Conservation (phyloP, 2,113 vertebrate genomes). For the Monopterus albus region DNA sequence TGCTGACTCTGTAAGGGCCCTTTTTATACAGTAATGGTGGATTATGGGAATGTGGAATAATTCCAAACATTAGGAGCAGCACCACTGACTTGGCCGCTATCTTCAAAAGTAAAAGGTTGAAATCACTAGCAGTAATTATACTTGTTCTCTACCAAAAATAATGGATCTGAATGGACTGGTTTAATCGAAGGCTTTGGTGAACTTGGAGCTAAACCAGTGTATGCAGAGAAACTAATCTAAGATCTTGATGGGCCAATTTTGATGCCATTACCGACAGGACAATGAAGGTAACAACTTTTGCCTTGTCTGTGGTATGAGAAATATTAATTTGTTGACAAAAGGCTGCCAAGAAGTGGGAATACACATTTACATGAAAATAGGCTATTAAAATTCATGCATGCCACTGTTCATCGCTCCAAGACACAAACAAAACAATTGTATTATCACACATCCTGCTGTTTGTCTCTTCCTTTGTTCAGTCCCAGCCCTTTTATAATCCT, state of each 20-base stretch:
- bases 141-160: too few species aligned
- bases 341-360: slow-evolving; percentile 60
- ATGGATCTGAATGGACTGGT: background rate
- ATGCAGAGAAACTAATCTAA: slow-evolving; percentile 26
- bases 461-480: slow-evolving; percentile 51
- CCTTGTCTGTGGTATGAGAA: slow-evolving; percentile 39
- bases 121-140: too few species aligned
- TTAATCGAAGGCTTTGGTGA: slow-evolving; percentile 3
- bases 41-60: too few species aligned
- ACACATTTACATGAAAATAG: slow-evolving; percentile 75
- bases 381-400: slow-evolving; percentile 71
- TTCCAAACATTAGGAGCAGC: too few species aligned
- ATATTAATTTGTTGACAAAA: slow-evolving; percentile 69
- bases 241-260: slow-evolving; percentile 36
- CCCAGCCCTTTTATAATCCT: slow-evolving; percentile 36
- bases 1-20: too few species aligned
- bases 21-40: too few species aligned
- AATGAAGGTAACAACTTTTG: slow-evolving; percentile 48
- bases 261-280: slow-evolving; percentile 37
- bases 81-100: too few species aligned
- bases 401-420: slow-evolving; percentile 57
- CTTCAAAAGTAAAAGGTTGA: too few species aligned
- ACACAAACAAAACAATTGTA: slow-evolving; percentile 70
- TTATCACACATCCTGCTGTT: slow-evolving; percentile 62
- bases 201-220: slow-evolving; percentile 26